Evolutionary conservation across 2,797 vertebrate species (phyloP).

Genomic region (Esox masquinongy): DNA sequence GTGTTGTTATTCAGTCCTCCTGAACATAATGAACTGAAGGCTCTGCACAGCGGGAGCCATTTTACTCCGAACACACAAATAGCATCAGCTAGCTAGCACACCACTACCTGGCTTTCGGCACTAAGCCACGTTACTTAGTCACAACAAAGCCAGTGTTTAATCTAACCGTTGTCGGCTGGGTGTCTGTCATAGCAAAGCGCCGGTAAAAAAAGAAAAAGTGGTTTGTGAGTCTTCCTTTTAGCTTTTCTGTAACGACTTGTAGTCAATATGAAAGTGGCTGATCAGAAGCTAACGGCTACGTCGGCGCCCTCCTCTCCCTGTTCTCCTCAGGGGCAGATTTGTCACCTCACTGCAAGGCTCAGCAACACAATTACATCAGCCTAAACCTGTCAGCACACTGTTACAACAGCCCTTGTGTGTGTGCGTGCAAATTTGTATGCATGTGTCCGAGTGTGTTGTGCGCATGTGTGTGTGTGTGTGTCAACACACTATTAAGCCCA

Average conservation of each 20-base stretch:
- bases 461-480: slow-evolving; percentile 37
- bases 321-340: slow-evolving; percentile 67
- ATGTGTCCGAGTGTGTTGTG: too few relatives aligned
- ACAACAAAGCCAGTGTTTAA: slow-evolving; percentile 36
- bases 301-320: slow-evolving; percentile 39
- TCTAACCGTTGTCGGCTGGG: slow-evolving; percentile 18
- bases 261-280: slow-evolving; percentile 42
- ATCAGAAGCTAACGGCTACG: slow-evolving; percentile 50
- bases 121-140: slow-evolving; percentile 13
- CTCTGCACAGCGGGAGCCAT: slow-evolving; percentile 67
- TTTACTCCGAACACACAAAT: slow-evolving; percentile 55
- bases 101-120: neutral
- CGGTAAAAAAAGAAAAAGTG: slow-evolving; percentile 34
- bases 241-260: slow-evolving; percentile 45
- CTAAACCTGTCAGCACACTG: slow-evolving; percentile 79
- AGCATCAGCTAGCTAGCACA: slow-evolving; percentile 48
- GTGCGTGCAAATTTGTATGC: too few relatives aligned
- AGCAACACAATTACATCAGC: slow-evolving; percentile 78
- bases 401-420: slow-evolving; percentile 59
- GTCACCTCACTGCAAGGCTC: slow-evolving; percentile 69
- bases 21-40: slow-evolving; percentile 73
- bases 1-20: slow-evolving; percentile 73
- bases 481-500: slow-evolving; percentile 77
- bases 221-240: slow-evolving; percentile 32
- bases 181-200: slow-evolving; percentile 27